Evolutionary conservation across 2,888 invertebrate species (phyloP).

Genomic region (Pantelozetes paolii): DNA sequence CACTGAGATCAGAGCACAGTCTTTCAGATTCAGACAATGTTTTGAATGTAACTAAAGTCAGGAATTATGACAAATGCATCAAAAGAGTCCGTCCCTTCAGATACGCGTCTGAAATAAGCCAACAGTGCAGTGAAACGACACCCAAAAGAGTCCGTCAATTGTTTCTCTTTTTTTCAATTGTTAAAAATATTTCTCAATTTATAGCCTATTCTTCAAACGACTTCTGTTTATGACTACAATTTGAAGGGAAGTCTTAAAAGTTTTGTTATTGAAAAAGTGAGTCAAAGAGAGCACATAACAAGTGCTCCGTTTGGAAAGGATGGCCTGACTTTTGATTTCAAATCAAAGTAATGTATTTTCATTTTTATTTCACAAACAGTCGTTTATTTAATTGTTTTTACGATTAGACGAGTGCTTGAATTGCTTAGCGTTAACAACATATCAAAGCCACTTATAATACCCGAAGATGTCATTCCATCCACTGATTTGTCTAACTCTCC

Average conservation of each 20-base stretch:
- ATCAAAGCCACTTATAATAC: neutral
- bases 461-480: slow-evolving; percentile 7
- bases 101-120: neutral
- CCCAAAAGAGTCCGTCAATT: neutral
- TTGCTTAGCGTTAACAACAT: neutral
- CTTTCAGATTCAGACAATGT: neutral
- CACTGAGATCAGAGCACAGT: slow-evolving; percentile 5
- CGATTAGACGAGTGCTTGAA: slow-evolving; percentile 27
- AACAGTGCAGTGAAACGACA: neutral
- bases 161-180: neutral
- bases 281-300: neutral
- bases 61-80: slow-evolving; percentile 9
- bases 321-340: slow-evolving; percentile 13
- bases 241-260: neutral
- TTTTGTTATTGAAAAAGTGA: neutral
- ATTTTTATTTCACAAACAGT: neutral
- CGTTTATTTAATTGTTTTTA: too few relatives aligned
- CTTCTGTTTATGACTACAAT: neutral
- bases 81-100: neutral
- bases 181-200: neutral
- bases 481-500: slow-evolving; percentile 26
- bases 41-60: neutral
- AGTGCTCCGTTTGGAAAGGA: slow-evolving; percentile 15
- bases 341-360: neutral
- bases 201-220: neutral